phyloP scores from a whole-genome alignment of 2,888 invertebrate species.

The Argyresthia goedartella region DNA sequence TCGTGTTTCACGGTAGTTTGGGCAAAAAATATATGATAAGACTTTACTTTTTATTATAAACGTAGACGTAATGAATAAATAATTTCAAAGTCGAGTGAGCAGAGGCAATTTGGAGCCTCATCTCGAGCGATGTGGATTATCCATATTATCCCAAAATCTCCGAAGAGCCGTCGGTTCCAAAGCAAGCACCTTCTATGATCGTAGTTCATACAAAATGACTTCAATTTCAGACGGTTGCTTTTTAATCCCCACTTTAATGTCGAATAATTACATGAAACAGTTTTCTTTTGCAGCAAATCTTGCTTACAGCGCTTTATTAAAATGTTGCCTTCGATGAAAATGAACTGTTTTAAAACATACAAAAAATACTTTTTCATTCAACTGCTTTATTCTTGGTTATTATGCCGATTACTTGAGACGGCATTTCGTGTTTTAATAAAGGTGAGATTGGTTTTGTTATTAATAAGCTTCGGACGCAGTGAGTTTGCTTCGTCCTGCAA shows the following conservation, averaged over 20 bases:
- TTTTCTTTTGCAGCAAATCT: slow-evolving; percentile 19
- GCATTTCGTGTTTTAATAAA: neutral
- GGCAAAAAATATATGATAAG: slow-evolving; percentile 5
- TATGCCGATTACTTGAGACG: neutral
- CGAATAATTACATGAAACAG: slow-evolving; percentile 32
- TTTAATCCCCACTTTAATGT: slow-evolving; percentile 35
- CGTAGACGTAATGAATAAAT: slow-evolving; percentile 48
- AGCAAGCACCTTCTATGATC: no score
- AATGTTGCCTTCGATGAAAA: slow-evolving; percentile 18
- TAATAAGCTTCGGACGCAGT: neutral
- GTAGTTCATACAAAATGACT: slow-evolving; percentile 46
- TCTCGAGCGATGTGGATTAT: slow-evolving; percentile 52
- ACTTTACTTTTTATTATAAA: slow-evolving; percentile 13
- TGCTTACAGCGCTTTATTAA: slow-evolving; percentile 20
- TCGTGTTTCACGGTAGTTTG: neutral
- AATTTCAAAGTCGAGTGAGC: slow-evolving; percentile 21
- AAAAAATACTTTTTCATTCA: neutral
- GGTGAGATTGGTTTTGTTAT: neutral
- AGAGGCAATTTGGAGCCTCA: slow-evolving; percentile 34
- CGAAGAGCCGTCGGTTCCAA: slow-evolving; percentile 21
- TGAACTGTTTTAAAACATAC: slow-evolving; percentile 2
- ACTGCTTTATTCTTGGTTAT: neutral
- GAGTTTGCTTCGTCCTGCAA: neutral
- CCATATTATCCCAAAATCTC: slow-evolving; percentile 63
- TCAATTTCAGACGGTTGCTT: slow-evolving; percentile 42